Conservation (phyloP, 2,888 invertebrate species). For the Ormia ochracea region DNA sequence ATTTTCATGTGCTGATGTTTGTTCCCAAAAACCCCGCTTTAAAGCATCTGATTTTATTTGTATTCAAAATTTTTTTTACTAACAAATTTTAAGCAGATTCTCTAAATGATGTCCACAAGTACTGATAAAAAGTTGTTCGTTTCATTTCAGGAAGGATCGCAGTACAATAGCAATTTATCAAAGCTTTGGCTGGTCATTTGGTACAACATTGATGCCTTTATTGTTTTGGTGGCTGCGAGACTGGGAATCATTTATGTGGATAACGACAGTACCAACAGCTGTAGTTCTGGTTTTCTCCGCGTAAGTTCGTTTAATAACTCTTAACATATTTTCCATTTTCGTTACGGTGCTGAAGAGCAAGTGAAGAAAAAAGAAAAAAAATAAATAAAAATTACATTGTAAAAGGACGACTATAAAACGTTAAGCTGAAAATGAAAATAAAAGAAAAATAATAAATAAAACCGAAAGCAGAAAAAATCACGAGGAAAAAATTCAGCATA, state of each 20-base stretch:
- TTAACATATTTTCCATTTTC: constrained; percentile 34
- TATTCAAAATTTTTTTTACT: neutral
- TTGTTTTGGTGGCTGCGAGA: constrained; percentile 78
- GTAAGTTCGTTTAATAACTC: constrained; percentile 70
- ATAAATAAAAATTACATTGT: constrained; percentile 21
- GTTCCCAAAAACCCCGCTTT: no score
- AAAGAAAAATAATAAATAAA: constrained; percentile 16
- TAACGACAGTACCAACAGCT: constrained; percentile 77
- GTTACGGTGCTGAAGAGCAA: constrained; percentile 23
- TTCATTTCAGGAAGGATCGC: constrained; percentile 75
- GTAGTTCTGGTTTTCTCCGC: constrained; percentile 76
- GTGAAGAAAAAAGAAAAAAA: neutral
- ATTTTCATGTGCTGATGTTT: no score
- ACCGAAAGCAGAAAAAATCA: neutral
- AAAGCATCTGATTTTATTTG: no score
- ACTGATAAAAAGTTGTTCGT: neutral
- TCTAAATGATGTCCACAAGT: neutral
- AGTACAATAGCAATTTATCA: constrained; percentile 78
- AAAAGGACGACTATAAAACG: constrained; percentile 31
- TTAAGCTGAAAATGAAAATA: constrained; percentile 43
- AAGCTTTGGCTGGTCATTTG: constrained; percentile 78
- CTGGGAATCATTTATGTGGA: constrained; percentile 78
- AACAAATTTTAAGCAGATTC: neutral
- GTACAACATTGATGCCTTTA: constrained; percentile 78
- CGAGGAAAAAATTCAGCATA: constrained; percentile 35